These are phyloP conservation scores for Eristalinus aeneus DNA, from an alignment of 2,888 invertebrate genomes.

Conservation along the genomic window DNA sequence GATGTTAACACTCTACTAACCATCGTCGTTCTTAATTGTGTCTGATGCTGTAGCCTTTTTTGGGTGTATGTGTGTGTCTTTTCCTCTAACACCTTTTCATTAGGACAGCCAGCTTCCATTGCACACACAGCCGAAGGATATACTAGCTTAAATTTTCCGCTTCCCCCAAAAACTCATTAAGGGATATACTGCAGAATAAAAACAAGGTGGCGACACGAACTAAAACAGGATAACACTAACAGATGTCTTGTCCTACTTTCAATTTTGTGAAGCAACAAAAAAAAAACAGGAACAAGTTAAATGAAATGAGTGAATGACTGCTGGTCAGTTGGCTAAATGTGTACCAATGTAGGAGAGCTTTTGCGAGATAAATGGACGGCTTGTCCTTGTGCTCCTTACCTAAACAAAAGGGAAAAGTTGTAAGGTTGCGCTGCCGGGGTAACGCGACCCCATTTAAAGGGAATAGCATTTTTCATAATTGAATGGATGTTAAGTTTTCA, in stretches of 20 bases:
- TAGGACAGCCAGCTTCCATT: slow-evolving; percentile 15
- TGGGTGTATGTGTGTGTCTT: neutral
- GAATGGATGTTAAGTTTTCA: slow-evolving; percentile 64
- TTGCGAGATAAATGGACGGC: slow-evolving; percentile 43
- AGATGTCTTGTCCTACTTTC: slow-evolving; percentile 66
- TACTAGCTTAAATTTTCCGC: slow-evolving; percentile 49
- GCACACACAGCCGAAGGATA: slow-evolving; percentile 31
- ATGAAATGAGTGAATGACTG: slow-evolving; percentile 29
- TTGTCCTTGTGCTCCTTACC: slow-evolving; percentile 63
- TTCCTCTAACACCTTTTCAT: slow-evolving; percentile 54
- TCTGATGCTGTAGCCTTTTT: slow-evolving; percentile 14
- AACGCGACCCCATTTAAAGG: slow-evolving; percentile 41
- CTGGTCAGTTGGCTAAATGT: slow-evolving; percentile 61
- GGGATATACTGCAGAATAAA: slow-evolving; percentile 24
- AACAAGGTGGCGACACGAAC: slow-evolving; percentile 11
- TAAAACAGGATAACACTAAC: slow-evolving; percentile 57
- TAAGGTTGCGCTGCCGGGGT: slow-evolving; percentile 20
- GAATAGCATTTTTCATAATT: slow-evolving; percentile 58
- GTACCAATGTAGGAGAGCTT: slow-evolving; percentile 47
- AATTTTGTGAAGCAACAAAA: slow-evolving; percentile 16
- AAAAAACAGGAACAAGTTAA: neutral
- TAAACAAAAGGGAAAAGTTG: slow-evolving; percentile 56
- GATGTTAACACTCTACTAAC: slow-evolving; percentile 12
- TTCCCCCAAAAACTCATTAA: slow-evolving; percentile 67
- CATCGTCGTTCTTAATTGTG: slow-evolving; percentile 35